Evolutionary conservation across 2,113 vertebrate species (phyloP), one percentile per base, ranked within the genome.

Genomic region (Boleophthalmus pectinirostris): DNA sequence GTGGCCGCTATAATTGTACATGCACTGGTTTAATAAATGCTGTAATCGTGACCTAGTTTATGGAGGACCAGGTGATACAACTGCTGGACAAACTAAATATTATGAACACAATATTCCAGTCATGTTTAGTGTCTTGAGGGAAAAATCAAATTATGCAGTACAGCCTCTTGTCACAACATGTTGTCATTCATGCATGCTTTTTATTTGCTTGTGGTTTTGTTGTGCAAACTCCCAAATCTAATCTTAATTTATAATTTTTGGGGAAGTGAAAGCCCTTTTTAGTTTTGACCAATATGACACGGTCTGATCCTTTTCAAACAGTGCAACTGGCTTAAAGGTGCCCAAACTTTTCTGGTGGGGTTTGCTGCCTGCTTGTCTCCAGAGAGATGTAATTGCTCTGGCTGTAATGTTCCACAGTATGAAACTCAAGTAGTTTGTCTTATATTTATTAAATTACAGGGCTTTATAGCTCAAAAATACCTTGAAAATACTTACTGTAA

Each of bases 21-120:
- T 25, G 49, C 6, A 1, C 25, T 64, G 3, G 20, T 29, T 69
- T 73, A 54, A 29, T 61, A 61, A 51, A 61, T 51, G 2, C 21
- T 66, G 51, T 78, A 38, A 75, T 83, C 21, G 65, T 74, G 54
- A 64, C 51, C 29, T 4, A 72, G 43, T 79, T 85, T 33, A 72
- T 57, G 20, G 57, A 23, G 33, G 60, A 47, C 25, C 35, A 18
- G 23, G 24, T 72, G 61, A n/a, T 63, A 70, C 57, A 38, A 77
- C 49, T 69, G 24, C 43, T 51, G 20, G 9, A 77, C 51, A 1
- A 66, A 68, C 24, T 33, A 35, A 69, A n/a, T 56, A 43, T 68
- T 71, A 1, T 7, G 38, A 77, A 73, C 25, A 21, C 29, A 56
- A 2, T 43, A 23, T n/a, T 20, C 16, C 15, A 35, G 14, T 60